Evolutionary conservation across 2,113 vertebrate species (phyloP).

Genomic region (Anas platyrhynchos): DNA sequence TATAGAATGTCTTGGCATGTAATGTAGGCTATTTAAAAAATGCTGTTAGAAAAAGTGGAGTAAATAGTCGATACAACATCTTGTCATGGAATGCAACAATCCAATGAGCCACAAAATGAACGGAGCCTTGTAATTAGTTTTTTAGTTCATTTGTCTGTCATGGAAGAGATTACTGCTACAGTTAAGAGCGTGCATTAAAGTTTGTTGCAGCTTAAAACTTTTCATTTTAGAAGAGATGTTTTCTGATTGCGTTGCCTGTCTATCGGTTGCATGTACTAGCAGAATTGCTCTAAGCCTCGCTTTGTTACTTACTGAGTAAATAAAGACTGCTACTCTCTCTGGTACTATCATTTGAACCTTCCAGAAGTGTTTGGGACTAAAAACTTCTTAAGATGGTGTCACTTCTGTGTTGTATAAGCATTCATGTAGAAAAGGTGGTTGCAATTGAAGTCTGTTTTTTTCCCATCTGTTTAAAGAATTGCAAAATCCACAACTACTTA

Average conservation of each 20-base stretch:
- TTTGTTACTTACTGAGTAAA: not conserved
- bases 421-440: not conserved
- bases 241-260: not conserved
- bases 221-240: not conserved
- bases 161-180: not conserved
- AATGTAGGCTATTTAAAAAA: not conserved
- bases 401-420: not conserved
- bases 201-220: not conserved
- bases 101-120: not conserved
- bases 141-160: not conserved
- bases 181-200: not conserved
- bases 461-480: not conserved
- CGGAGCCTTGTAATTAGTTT: not conserved
- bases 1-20: not conserved
- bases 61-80: not conserved
- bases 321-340: not conserved
- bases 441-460: not conserved
- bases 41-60: not conserved
- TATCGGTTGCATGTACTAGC: not conserved
- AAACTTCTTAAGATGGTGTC: not conserved
- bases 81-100: not conserved
- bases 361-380: not conserved
- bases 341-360: not conserved
- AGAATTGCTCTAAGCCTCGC: not conserved
- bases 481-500: not conserved